Evolutionary conservation across 2,797 vertebrate species (phyloP).

Genomic region (Falco novaeseelandiae): DNA sequence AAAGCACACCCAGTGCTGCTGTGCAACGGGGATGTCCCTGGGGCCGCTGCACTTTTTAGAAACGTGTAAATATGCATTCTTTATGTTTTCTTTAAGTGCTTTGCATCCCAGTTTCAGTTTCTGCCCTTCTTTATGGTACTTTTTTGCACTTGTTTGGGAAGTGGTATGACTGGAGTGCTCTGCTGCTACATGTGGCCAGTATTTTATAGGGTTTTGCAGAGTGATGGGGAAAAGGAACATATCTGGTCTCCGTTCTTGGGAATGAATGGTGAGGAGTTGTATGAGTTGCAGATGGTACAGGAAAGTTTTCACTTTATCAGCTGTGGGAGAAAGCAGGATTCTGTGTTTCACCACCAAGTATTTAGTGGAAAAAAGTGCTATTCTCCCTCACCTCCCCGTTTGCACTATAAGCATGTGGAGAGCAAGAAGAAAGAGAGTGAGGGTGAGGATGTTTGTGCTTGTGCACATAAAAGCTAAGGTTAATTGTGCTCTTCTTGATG

Average conservation of each 20-base stretch:
- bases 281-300: neutral
- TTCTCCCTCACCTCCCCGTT: neutral
- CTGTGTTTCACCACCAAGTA: neutral
- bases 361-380: neutral
- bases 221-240: neutral
- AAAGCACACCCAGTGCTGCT: neutral
- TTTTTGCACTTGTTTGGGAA: neutral
- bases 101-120: neutral
- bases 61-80: fast-evolving
- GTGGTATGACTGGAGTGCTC: neutral
- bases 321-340: neutral
- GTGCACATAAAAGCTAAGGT: neutral
- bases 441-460: neutral
- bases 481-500: neutral
- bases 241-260: neutral
- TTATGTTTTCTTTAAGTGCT: neutral
- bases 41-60: too few relatives aligned
- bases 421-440: neutral
- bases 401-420: neutral
- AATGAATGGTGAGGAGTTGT: neutral
- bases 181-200: neutral
- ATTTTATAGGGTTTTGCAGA: neutral
- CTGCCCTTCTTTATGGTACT: neutral
- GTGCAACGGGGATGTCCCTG: neutral
- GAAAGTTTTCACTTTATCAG: neutral